Percentiles rank a stretch among this genome's conserved stretches.
Conservation (phyloP, 2,113 vertebrate genomes). For the Alethe castanea region DNA sequence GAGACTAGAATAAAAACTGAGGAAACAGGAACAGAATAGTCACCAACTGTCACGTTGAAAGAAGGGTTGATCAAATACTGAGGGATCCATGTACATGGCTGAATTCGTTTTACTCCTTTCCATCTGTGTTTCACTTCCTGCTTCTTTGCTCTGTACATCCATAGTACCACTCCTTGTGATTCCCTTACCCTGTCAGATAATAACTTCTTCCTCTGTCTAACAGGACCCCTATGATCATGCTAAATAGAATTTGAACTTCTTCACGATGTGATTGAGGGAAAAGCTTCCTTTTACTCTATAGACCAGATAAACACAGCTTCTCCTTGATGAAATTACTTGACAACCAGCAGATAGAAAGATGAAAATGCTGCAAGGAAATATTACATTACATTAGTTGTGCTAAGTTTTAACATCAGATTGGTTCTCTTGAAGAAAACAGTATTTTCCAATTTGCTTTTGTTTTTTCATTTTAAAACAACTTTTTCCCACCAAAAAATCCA, state of each 20-base stretch:
- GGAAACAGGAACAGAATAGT: neutral
- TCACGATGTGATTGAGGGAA: neutral
- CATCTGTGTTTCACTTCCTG: neutral
- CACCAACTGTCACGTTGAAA: neutral
- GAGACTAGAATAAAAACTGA: neutral
- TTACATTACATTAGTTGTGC: neutral
- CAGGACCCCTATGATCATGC: neutral
- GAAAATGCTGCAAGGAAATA: neutral
- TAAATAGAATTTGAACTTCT: neutral
- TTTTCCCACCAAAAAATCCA: neutral
- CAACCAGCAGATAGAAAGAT: neutral
- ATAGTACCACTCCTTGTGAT: neutral
- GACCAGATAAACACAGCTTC: neutral
- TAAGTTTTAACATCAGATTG: neutral
- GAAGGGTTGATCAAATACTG: neutral
- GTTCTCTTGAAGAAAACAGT: neutral
- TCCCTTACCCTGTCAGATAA: neutral
- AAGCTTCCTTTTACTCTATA: neutral
- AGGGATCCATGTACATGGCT: neutral
- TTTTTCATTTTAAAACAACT: neutral
- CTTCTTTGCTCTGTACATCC: neutral
- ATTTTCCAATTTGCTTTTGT: neutral
- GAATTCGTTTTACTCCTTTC: neutral
- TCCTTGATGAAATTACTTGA: neutral
- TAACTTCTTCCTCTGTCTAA: neutral